Evolutionary conservation across 2,797 vertebrate genomes (phyloP), one percentile per base, ranked within the genome.

Genomic region (Trachops cirrhosus): DNA sequence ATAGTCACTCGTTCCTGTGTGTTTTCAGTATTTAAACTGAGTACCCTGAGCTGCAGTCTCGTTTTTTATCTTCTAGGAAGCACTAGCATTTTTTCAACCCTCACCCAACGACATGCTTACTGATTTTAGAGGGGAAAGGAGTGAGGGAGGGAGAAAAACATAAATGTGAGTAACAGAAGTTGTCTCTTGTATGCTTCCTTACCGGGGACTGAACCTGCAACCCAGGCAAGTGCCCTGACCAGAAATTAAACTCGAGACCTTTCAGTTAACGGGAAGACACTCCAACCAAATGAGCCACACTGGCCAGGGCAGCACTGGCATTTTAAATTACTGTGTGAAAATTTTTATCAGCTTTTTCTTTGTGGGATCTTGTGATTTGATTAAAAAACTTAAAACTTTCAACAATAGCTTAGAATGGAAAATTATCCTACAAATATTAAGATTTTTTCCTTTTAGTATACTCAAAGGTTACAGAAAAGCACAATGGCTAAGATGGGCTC

Each of bases 341-440:
- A 24, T 9, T 85, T 73, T 87, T 70, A 86, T 62, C n/a, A 86
- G n/a, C 50, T 92, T 39, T 96, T 37, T 92, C 46, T 96, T 41
- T 89, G 32, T 54, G 44, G 82, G 52, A 84, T 48, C 50, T 37
- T 92, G 59, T 91, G 83, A 94, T 86, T 94, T 89, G 62, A 64
- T 64, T 64, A 32, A n/a, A 16, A 62, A 64, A 32, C 29, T 62
- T 64, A n/a, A 88, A 89, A 9, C 46, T 88, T 95, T 83, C 50
- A 80, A 16, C 22, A 41, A 34, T 14, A 54, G 62, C 26, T 97
- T 75, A 70, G 57, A 80, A 71, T 59, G 34, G 32, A 95, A n/a
- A 86, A 75, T 78, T 86, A 89, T n/a, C 62, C 78, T 87, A 83
- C 2, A 48, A 19, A n/a, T 89, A 46, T 80, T 89, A 85, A 15